Percentiles rank a stretch among this genome's conserved stretches.
These are phyloP conservation scores for Hylaeus volcanicus DNA, from an alignment of 1,140 invertebrate species.

Conservation along the genomic window DNA sequence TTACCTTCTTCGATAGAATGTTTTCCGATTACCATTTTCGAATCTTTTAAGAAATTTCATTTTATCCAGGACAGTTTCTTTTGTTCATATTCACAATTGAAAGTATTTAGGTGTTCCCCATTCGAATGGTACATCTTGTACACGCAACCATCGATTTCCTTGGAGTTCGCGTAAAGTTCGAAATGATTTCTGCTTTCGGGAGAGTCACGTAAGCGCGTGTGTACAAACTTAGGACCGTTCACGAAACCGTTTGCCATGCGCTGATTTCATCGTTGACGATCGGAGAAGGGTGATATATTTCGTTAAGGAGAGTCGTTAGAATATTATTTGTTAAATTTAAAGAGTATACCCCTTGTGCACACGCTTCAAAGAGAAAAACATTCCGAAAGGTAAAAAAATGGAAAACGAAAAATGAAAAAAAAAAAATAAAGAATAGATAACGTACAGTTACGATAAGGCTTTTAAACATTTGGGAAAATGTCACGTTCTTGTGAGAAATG, in stretches of 20 bases:
- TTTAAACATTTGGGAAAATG: background rate
- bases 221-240: background rate
- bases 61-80: no score
- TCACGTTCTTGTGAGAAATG: background rate
- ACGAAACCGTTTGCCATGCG: constrained; percentile 17
- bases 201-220: background rate
- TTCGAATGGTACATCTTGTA: background rate
- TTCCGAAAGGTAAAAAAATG: constrained; percentile 10
- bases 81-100: no score
- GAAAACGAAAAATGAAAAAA: background rate
- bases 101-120: no score
- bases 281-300: no score
- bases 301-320: background rate
- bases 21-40: no score
- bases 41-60: no score
- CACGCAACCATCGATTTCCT: background rate
- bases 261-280: background rate
- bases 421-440: background rate
- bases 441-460: background rate
- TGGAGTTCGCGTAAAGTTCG: background rate
- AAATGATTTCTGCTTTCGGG: background rate
- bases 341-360: constrained; percentile 36
- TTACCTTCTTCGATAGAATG: no score
- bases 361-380: constrained; percentile 26
- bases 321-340: constrained; percentile 24